These are phyloP conservation scores for Hippocampus mohnikei DNA, from an alignment of 2,113 vertebrate species.

Conservation along the genomic window DNA sequence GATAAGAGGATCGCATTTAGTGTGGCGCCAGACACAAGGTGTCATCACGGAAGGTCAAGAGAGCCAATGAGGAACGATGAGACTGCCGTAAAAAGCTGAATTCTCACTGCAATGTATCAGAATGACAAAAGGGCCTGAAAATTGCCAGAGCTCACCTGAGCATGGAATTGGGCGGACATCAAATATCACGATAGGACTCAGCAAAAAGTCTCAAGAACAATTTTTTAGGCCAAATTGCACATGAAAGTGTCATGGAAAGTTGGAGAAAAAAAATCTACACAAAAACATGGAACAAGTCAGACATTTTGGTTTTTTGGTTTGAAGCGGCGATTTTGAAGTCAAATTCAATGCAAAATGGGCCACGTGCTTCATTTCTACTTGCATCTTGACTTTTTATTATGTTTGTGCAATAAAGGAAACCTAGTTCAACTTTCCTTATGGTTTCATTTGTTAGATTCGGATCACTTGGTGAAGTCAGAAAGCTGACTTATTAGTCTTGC, in stretches of 20 bases:
- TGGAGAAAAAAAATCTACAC: too few relatives aligned
- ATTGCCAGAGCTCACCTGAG: too few relatives aligned
- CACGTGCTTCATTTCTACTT: too few relatives aligned
- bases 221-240: too few relatives aligned
- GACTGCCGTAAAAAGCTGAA: background rate
- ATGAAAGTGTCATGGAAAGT: too few relatives aligned
- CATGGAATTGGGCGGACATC: too few relatives aligned
- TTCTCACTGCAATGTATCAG: background rate
- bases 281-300: too few relatives aligned
- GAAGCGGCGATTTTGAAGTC: too few relatives aligned
- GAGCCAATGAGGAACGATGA: background rate
- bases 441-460: background rate
- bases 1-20: background rate
- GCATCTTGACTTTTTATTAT: background rate
- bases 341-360: too few relatives aligned
- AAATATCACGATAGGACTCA: background rate
- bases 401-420: background rate
- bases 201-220: background rate
- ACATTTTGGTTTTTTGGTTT: too few relatives aligned
- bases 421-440: background rate
- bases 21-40: background rate
- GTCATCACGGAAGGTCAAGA: background rate
- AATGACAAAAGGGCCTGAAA: too few relatives aligned
- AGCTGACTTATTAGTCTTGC: background rate
- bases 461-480: background rate